A percentile compares a stretch with the other conserved stretches of the same genome.
Conservation (phyloP, 2,113 vertebrate genomes). For the Acrocephalus kingi region DNA sequence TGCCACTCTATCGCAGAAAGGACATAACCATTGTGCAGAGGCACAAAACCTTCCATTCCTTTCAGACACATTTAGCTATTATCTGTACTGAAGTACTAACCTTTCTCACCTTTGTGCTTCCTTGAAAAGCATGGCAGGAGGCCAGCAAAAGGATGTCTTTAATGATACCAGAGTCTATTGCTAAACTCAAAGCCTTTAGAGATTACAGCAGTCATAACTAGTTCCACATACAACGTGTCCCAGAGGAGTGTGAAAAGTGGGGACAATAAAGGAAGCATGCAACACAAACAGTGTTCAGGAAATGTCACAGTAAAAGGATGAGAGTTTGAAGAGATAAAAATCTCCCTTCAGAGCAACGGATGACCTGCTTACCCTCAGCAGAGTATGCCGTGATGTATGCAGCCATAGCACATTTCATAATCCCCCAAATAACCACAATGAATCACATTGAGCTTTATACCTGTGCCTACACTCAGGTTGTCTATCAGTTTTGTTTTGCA, state of each 20-base stretch:
- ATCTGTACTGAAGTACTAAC: conserved; percentile 32
- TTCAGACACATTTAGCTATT: conserved; percentile 40
- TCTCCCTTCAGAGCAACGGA: background rate
- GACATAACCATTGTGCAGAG: conserved; percentile 17
- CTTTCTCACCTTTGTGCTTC: conserved; percentile 37
- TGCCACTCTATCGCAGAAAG: background rate
- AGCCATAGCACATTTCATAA: background rate
- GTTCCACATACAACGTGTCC: background rate
- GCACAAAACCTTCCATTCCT: conserved; percentile 26
- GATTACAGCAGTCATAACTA: conserved; percentile 16
- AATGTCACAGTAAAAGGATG: background rate
- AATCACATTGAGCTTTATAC: background rate
- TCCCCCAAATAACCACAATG: background rate
- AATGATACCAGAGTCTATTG: background rate
- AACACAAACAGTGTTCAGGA: background rate
- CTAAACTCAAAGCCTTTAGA: conserved; percentile 17
- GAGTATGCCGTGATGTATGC: background rate
- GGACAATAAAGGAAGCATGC: background rate
- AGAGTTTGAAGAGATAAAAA: background rate
- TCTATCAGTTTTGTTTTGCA: background rate
- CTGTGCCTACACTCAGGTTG: background rate
- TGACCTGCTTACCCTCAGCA: background rate
- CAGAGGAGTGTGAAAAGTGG: background rate
- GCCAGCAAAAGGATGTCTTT: conserved; percentile 12
- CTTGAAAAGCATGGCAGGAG: conserved; percentile 26